Evolutionary conservation across 1,140 invertebrate genomes (phyloP).

Genomic region (Zaprionus lachaisei): DNA sequence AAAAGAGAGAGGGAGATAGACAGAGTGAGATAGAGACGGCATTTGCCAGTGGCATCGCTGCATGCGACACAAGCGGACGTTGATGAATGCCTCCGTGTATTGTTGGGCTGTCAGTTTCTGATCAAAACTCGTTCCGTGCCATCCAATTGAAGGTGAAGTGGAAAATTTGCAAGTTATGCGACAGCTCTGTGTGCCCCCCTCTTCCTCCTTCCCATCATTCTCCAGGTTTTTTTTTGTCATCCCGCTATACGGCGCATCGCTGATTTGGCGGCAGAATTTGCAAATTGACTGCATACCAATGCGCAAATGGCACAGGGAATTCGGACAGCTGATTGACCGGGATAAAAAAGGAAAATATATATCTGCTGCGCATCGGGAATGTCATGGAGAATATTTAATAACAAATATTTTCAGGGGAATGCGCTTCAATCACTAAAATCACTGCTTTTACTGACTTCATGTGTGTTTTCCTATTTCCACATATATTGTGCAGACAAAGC

Average conservation of each 20-base stretch:
- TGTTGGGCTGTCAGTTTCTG: constrained; percentile 75
- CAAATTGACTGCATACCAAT: constrained; percentile 51
- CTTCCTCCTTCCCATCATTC: neutral
- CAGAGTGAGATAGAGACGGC: constrained; percentile 11
- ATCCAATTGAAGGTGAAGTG: constrained; percentile 72
- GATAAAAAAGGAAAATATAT: neutral
- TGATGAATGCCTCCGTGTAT: constrained; percentile 81
- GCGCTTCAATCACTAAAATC: neutral
- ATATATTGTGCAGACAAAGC: neutral
- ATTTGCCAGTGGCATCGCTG: constrained; percentile 26
- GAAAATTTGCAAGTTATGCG: constrained; percentile 80
- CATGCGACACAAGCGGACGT: constrained; percentile 73
- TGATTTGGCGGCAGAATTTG: constrained; percentile 43
- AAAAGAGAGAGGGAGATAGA: neutral
- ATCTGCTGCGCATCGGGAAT: neutral
- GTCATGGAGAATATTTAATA: neutral
- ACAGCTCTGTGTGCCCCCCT: constrained; percentile 54
- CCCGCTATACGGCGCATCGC: neutral
- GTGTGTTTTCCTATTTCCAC: neutral
- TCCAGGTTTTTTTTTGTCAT: constrained; percentile 8
- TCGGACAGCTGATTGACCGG: constrained; percentile 19
- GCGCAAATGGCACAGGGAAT: constrained; percentile 30
- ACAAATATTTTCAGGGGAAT: neutral
- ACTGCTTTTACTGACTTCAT: neutral
- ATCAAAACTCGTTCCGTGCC: constrained; percentile 62